These are phyloP conservation scores for Eilema caniola DNA, from an alignment of 2,888 invertebrate genomes.

Conservation along the genomic window DNA sequence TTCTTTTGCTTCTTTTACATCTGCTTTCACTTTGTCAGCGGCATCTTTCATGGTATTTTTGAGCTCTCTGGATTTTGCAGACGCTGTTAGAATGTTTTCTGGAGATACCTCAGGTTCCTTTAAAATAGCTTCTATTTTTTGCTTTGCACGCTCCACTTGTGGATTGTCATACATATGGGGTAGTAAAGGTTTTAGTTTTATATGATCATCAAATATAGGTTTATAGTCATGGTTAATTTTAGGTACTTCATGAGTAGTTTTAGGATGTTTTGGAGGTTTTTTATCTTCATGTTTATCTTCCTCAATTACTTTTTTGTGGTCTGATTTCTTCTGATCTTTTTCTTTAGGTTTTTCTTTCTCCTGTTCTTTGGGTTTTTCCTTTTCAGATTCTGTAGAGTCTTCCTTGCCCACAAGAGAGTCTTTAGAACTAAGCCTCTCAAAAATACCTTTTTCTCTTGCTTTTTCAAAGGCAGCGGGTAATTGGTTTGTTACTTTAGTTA, in stretches of 20 bases:
- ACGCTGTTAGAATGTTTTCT: conserved; percentile 75
- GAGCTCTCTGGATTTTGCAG: conserved; percentile 63
- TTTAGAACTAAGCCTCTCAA: conserved; percentile 80
- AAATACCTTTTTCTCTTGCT: conserved; percentile 81
- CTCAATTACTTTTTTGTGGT: conserved; percentile 52
- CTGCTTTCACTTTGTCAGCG: conserved; percentile 61
- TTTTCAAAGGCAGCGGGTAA: conserved; percentile 81
- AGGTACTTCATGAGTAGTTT: conserved; percentile 32
- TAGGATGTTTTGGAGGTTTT: conserved; percentile 59
- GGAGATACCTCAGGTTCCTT: conserved; percentile 82
- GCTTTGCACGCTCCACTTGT: conserved; percentile 80
- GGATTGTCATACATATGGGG: conserved; percentile 72
- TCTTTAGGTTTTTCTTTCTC: conserved; percentile 49
- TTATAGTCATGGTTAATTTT: conserved; percentile 23
- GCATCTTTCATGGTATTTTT: conserved; percentile 64
- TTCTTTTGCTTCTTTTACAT: conserved; percentile 65
- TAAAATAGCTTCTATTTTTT: conserved; percentile 81
- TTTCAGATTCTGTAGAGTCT: conserved; percentile 51
- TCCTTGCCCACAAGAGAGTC: conserved; percentile 80
- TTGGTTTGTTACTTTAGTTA: conserved; percentile 86
- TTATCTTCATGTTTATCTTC: conserved; percentile 67
- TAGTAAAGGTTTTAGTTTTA: conserved; percentile 76
- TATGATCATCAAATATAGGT: conserved; percentile 68
- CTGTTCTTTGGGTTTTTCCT: conserved; percentile 44
- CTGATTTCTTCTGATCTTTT: conserved; percentile 39